Evolutionary conservation across 1,140 invertebrate genomes (phyloP).

Genomic region (Lepidotrigona ventralis): DNA sequence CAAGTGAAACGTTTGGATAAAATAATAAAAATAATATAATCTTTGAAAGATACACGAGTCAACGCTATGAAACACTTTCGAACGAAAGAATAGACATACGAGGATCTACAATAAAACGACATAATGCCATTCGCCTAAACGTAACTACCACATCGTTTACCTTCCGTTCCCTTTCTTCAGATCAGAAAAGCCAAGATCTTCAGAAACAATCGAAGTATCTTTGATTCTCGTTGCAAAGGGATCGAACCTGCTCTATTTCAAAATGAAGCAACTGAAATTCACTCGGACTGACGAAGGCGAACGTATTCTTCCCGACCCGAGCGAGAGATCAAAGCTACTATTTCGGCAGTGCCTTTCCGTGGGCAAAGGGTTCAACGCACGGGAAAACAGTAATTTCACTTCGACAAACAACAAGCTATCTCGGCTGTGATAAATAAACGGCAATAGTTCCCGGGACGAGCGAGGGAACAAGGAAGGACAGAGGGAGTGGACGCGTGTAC

Average conservation of each 20-base stretch:
- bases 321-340: constrained; percentile 12
- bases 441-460: constrained; percentile 52
- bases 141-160: background rate
- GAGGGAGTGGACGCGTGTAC: background rate
- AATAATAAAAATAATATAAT: background rate
- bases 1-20: background rate
- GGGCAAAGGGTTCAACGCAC: background rate
- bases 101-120: background rate
- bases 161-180: too few species aligned
- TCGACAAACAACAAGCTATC: constrained; percentile 4
- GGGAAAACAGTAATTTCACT: constrained; percentile 25
- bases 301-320: background rate
- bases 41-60: too few species aligned
- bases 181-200: background rate
- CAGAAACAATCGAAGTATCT: background rate
- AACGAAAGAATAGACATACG: background rate
- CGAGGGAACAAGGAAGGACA: background rate
- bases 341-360: background rate
- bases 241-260: background rate
- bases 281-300: background rate
- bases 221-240: too few species aligned
- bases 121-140: background rate
- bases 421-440: constrained; percentile 51
- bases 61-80: background rate
- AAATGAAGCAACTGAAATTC: background rate